Base-by-base conservation (phyloP, 2,888 invertebrate genomes). In the Rhamnusium bicolor region DNA sequence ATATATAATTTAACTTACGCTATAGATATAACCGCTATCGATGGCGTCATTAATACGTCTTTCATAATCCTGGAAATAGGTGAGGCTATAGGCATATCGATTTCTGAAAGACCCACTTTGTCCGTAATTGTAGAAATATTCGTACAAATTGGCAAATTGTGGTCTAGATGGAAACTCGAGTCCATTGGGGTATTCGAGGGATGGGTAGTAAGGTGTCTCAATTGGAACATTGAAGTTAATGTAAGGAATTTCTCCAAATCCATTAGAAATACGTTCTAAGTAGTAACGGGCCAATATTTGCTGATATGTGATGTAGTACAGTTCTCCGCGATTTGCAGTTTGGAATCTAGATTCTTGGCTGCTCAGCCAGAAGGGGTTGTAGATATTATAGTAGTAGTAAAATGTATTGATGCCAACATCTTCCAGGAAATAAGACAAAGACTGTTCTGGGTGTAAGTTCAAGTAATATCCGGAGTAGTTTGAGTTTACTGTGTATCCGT, bases 231-330 rank as follows among this genome's bases (percentile, higher is more conserved):
- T 87, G 81, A 89, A 89, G 16, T 91, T 89, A 72, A 93, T 89
- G 1, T 90, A 89, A 29, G 90, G 89, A 75, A 94, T 92, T 75
- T 93, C 92, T n/a, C 92, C 91, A 54, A 93, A 89, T 75, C 92
- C 92, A 83, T 93, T 92, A 7, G 93, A 92, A 71, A 94, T 87
- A 85, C 94, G 92, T 85, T 94, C 94, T 88, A 94, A 89, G 84
- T 94, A 93, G 87, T 94, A 95, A 79, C 92, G 92, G 73, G 93
- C 90, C 77, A 94, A 81, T 8, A 94, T 81, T 86, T 94, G 93
- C 83, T 93, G 93, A 82, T 93, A 91, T 73, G 90, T 86, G 86
- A 90, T 92, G 85, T 93, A 91, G 87, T 90, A 92, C 72, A 88
- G 87, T 86, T 93, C 93, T 71, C 93, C 93, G 79, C 92, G 91